Conservation (phyloP, 2,888 invertebrate species). For the Chloromyia formosa region DNA sequence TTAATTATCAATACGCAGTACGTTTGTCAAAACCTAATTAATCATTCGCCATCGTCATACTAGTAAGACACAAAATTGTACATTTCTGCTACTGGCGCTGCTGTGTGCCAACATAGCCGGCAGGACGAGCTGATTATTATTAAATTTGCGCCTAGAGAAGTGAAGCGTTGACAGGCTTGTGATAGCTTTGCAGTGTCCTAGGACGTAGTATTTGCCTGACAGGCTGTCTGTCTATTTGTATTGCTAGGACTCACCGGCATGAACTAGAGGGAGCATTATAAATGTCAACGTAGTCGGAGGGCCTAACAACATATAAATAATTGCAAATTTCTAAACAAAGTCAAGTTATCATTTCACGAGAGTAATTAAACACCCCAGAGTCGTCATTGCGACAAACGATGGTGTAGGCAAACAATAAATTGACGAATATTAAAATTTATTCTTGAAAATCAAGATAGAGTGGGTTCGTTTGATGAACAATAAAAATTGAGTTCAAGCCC, state of each 20-base stretch:
- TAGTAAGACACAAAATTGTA: conserved; percentile 5
- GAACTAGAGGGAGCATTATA: conserved; percentile 4
- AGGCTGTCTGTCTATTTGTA: conserved; percentile 18
- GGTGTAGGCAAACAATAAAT: not conserved
- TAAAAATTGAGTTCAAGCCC: too few species aligned
- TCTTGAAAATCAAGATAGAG: too few species aligned
- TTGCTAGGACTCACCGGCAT: not conserved
- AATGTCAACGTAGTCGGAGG: conserved; percentile 25
- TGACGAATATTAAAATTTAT: too few species aligned
- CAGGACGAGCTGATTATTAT: conserved; percentile 33
- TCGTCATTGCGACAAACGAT: not conserved
- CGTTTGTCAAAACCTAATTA: conserved; percentile 47
- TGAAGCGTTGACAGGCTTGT: not conserved
- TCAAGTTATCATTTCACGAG: not conserved
- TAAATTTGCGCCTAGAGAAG: conserved; percentile 28
- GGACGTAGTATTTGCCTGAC: conserved; percentile 17
- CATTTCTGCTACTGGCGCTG: too few species aligned
- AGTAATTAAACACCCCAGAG: not conserved
- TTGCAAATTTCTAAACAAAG: conserved; percentile 25
- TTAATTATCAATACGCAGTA: conserved; percentile 45
- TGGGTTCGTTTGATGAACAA: too few species aligned
- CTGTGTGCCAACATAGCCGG: conserved; percentile 11
- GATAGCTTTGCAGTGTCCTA: not conserved
- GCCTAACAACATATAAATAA: conserved; percentile 29
- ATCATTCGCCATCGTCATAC: conserved; percentile 23